phyloP scores from a whole-genome alignment of 2,888 invertebrate species.

The Ophioninae sp. region DNA sequence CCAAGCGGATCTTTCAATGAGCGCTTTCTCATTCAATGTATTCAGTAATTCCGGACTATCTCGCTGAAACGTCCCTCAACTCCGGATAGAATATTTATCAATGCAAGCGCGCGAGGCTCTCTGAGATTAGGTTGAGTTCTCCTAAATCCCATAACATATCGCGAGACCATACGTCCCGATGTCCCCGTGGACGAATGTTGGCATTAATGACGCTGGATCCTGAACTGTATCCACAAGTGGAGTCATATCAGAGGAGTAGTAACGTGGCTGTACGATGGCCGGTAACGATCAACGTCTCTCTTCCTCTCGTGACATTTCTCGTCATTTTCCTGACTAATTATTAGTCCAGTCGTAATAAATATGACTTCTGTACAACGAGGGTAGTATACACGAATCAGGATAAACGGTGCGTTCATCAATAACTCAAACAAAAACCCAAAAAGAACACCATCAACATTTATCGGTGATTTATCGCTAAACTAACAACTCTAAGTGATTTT shows the following conservation, averaged over 20 bases:
- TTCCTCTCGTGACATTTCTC: not conserved
- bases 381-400: too few species aligned
- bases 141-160: conserved; percentile 53
- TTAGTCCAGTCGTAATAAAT: not conserved
- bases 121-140: conserved; percentile 51
- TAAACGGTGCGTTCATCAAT: too few species aligned
- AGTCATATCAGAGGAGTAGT: conserved; percentile 11
- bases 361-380: too few species aligned
- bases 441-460: too few species aligned
- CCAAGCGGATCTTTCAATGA: not conserved
- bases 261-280: conserved; percentile 15
- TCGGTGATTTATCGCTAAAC: too few species aligned
- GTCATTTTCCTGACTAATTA: not conserved
- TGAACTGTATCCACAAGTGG: not conserved
- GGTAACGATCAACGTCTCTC: not conserved
- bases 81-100: conserved; percentile 56
- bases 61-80: conserved; percentile 24
- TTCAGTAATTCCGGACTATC: conserved; percentile 11
- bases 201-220: conserved; percentile 35
- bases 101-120: conserved; percentile 23
- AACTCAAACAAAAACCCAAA: too few species aligned
- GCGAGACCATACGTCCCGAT: conserved; percentile 40
- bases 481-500: too few species aligned
- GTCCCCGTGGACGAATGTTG: conserved; percentile 33
- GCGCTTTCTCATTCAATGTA: not conserved